A percentile compares a stretch with the other conserved stretches of the same genome.
Conservation (phyloP, 1,140 invertebrate species). For the Panulirus ornatus region DNA sequence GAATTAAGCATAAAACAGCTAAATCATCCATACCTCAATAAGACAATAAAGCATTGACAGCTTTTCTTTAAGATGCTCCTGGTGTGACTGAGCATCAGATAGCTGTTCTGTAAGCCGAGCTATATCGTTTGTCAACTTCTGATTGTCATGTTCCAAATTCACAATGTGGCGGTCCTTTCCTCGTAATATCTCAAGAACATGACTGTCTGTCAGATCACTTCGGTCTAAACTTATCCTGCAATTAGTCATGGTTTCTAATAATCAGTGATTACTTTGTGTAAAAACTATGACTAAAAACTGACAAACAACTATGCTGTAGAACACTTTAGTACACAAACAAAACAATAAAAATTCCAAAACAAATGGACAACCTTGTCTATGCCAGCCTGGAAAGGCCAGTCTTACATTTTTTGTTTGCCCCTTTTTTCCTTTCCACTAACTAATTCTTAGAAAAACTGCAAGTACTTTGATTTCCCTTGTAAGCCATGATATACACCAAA, state of each 20-base stretch:
- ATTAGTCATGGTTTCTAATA: background rate
- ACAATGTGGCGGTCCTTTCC: constrained; percentile 63
- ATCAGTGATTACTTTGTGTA: background rate
- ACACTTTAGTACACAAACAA: no score
- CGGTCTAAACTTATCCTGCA: constrained; percentile 52
- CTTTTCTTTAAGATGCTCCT: constrained; percentile 66
- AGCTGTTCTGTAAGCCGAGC: constrained; percentile 45
- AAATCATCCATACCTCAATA: constrained; percentile 56
- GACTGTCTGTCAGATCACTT: constrained; percentile 59
- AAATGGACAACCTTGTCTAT: no score
- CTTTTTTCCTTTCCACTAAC: no score
- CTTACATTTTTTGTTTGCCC: no score
- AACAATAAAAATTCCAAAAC: no score
- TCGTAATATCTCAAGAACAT: constrained; percentile 58
- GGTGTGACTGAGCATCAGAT: constrained; percentile 13
- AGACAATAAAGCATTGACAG: constrained; percentile 60
- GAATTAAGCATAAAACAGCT: no score
- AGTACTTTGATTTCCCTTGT: no score
- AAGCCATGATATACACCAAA: no score
- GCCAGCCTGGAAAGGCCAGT: no score
- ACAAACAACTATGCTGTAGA: no score
- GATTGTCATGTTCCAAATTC: constrained; percentile 55
- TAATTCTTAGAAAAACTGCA: no score
- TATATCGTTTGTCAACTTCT: constrained; percentile 36
- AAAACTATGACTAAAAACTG: background rate